Percentiles rank a stretch among this genome's conserved stretches.
These are phyloP conservation scores for Mesoligia furuncula DNA, from an alignment of 2,888 invertebrate genomes.

Conservation along the genomic window DNA sequence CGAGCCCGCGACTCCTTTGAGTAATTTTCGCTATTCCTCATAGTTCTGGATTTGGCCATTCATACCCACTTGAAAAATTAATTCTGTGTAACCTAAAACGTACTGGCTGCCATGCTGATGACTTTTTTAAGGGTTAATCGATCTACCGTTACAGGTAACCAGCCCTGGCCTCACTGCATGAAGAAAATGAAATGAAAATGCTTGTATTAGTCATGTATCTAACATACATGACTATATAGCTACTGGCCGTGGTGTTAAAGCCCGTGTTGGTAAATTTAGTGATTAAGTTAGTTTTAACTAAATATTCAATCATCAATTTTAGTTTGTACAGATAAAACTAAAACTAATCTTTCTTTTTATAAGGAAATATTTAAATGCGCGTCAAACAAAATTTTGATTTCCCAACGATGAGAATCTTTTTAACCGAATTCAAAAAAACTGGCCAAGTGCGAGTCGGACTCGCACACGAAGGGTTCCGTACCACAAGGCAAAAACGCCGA, in stretches of 20 bases:
- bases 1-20: too few relatives aligned
- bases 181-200: conserved; percentile 5
- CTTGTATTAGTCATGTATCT: too few relatives aligned
- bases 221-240: too few relatives aligned
- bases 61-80: too few relatives aligned
- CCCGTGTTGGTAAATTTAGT: not conserved
- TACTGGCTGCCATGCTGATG: not conserved
- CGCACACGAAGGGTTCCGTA: too few relatives aligned
- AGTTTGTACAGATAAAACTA: not conserved
- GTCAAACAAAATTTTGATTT: not conserved
- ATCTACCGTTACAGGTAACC: not conserved
- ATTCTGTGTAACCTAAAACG: not conserved
- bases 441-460: too few relatives aligned
- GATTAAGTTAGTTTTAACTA: not conserved
- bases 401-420: not conserved
- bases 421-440: not conserved
- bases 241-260: not conserved
- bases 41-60: too few relatives aligned
- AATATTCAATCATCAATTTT: not conserved
- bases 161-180: not conserved
- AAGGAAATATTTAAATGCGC: not conserved
- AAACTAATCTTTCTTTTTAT: not conserved
- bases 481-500: too few relatives aligned
- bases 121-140: not conserved
- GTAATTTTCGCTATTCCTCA: too few relatives aligned